Percentiles rank a stretch among this genome's conserved stretches.
phyloP scores from a whole-genome alignment of 2,797 vertebrate genomes.

The Malurus leucopterus region DNA sequence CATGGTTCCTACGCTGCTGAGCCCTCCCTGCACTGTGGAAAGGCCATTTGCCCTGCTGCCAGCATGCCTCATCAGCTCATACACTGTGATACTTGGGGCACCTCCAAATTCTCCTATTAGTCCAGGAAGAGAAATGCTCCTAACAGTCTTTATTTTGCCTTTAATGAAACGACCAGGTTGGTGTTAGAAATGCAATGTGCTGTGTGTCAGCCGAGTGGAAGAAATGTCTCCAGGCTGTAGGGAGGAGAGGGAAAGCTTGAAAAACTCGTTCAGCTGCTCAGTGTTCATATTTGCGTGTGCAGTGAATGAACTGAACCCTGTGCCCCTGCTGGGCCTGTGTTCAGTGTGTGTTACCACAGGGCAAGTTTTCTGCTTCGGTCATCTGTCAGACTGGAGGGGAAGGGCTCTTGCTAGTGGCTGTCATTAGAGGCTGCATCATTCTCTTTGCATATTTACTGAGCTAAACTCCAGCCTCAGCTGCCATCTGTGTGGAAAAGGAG shows the following conservation, averaged over 20 bases:
- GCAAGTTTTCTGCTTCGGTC: background rate
- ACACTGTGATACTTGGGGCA: background rate
- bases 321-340: constrained; percentile 33
- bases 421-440: background rate
- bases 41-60: background rate
- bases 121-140: background rate
- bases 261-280: constrained; percentile 27
- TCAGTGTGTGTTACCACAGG: constrained; percentile 1
- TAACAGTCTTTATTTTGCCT: background rate
- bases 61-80: background rate
- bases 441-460: background rate
- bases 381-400: constrained; percentile 19
- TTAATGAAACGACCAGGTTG: background rate
- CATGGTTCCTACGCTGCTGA: background rate
- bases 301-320: background rate
- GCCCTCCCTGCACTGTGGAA: background rate
- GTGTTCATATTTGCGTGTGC: background rate
- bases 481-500: background rate
- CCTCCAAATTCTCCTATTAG: background rate
- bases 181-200: background rate
- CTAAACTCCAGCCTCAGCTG: background rate
- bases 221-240: background rate
- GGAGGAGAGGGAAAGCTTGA: background rate
- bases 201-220: background rate
- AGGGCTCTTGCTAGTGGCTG: background rate